Base-by-base conservation (phyloP, 2,113 vertebrate species). In the Microtus ochrogaster region DNA sequence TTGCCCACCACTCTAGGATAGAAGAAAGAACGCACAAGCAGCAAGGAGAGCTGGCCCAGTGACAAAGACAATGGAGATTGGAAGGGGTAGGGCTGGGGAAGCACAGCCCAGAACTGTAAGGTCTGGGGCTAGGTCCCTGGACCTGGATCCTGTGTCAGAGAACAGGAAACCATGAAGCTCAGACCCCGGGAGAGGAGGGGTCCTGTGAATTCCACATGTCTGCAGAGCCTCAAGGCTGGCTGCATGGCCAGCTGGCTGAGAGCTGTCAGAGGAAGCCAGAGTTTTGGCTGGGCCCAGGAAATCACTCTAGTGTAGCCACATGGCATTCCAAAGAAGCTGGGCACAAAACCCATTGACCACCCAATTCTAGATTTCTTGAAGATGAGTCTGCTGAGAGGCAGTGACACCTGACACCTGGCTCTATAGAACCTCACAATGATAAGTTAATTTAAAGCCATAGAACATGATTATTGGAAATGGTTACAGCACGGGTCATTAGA, bases 371-470 rank as follows among this genome's bases (percentile, higher is more conserved):
- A 92, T 95, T 94, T 96, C 97, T 96, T 95, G 41, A 96, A 98
- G 97, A 97, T 88, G 58, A 26, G 96, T 81, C 95, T 96, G 98
- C 96, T 41, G 96, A 97, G 70, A 95, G 92, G 94, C 90, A 92
- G 55, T 52, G 97, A 97, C 97, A 98, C 94, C 97, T 97, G 98
- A 96, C 97, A 94, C 96, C 96, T 97, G 95, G 96, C 91, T 95
- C 97, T 91, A 84, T 52, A 61, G 93, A 97, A 91, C 74, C 95
- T 88, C 92, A 96, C 94, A 28, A 47, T 13, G 92, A 89, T 12
- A 61, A 97, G 93, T 93, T 97, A 94, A 82, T 95, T 97, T 96
- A 94, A 98, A 98, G 98, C 96, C 49, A 97, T 77, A 97, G 97
- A 96, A 86, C 78, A 76, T 36, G 0, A 17, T 89, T 96, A 91